Evolutionary conservation across 2,113 vertebrate genomes (phyloP), one percentile per base, ranked within the genome.

Genomic region (Todiramphus chloris): DNA sequence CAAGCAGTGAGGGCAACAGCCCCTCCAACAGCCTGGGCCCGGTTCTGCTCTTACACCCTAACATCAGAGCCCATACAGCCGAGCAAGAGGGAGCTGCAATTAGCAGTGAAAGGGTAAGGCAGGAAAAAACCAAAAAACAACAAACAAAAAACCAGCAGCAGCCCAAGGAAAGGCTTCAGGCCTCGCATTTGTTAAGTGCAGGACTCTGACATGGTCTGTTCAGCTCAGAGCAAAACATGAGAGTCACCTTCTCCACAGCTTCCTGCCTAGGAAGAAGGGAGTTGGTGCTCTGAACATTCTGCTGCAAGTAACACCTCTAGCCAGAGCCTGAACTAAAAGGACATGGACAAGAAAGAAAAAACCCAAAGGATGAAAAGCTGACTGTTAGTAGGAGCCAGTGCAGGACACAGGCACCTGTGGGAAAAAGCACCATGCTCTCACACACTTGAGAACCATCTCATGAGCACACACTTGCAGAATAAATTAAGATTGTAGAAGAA

Each of bases 371-470:
- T 9, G 30, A 46, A 19, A 82, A 66, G 20, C 18, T 24, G 74
- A 16, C 20, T 18, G 28, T 80, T 2, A 56, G 30, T 27, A n/a
- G n/a, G 56, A 6, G 28, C 51, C 43, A 51, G 8, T 2, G n/a
- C 3, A 0, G 5, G n/a, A 46, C 13, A 35, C 15, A 31, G 0
- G 1, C 25, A 35, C 4, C n/a, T 27, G 44, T 20, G 33, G 16
- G 56, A 35, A 58, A 53, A 24, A 48, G 27, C 48, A 58, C 58
- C 8, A 9, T 6, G 16, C 9, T 13, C 10, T 8, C 43, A 35
- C 11, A 17, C 11, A n/a, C 33, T n/a, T 33, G 12, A 27, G 33
- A 69, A 39, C 33, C 13, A 33, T 7, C 25, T 41, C 51, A 27
- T 4, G 21, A 74, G n/a, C 62, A 41, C 25, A 8, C 3, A 30